Percentiles rank a stretch among this genome's conserved stretches.
These are phyloP conservation scores for Laterallus jamaicensis DNA, from an alignment of 2,113 vertebrate genomes.

Conservation along the genomic window DNA sequence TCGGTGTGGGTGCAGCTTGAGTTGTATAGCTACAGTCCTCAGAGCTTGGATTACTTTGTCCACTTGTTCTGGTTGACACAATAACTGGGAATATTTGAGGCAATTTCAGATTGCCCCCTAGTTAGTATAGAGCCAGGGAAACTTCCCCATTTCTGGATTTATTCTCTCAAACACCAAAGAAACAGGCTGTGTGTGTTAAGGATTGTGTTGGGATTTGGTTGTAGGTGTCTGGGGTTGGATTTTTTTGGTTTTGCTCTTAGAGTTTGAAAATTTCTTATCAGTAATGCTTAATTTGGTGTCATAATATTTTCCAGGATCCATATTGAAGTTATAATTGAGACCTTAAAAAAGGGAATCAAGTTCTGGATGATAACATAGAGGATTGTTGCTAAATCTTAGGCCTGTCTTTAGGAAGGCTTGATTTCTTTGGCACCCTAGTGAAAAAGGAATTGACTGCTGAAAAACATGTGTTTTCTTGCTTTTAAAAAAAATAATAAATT, in stretches of 20 bases:
- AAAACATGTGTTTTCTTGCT: not conserved
- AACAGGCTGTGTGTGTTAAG: not conserved
- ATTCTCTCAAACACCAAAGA: not conserved
- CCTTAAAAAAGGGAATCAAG: not conserved
- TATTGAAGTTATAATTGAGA: not conserved
- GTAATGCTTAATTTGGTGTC: not conserved
- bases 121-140: not conserved
- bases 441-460: not conserved
- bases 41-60: not conserved
- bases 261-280: not conserved
- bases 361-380: not conserved
- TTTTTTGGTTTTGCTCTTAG: not conserved
- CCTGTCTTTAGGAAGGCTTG: not conserved
- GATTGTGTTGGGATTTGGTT: no score
- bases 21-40: not conserved
- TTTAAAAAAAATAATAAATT: not conserved
- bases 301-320: slow-evolving; percentile 4
- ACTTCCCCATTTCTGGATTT: not conserved
- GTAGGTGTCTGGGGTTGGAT: no score
- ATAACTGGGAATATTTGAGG: not conserved
- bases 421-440: slow-evolving; percentile 1
- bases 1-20: not conserved
- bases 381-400: not conserved
- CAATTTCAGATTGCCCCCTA: not conserved
- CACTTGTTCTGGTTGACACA: not conserved